Evolutionary conservation across 2,797 vertebrate species (phyloP), one percentile per base, ranked within the genome.

Genomic region (Oreochromis grahami): DNA sequence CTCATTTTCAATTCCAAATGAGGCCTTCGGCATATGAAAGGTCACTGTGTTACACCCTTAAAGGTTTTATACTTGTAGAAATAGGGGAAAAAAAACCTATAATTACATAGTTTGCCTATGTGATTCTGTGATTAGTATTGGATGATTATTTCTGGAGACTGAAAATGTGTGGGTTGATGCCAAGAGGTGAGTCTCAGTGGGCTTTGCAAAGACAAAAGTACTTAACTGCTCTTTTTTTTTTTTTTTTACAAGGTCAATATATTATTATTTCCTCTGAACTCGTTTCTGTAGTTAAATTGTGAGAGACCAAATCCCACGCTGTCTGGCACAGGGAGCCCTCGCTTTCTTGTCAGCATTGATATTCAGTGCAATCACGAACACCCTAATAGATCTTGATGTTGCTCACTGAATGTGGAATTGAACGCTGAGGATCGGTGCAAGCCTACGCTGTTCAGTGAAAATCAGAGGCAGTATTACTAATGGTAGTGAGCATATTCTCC

Each of bases 61-160:
- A 97, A 97, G 96, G 95, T 96, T 95, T 95, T 94, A 93, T 93
- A 96, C 95, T 97, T 94, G 96, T 96, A 97, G 88, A 92, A 95
- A 94, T 90, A 85, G 92, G 94, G 7, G 2, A 90, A 94, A 92
- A 96, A 96, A 95, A 86, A 32, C 29, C n/a, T 91, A 96, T 98
- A 98, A 98, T 98, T 97, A 97, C 97, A 96, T 97, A 96, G 96
- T 96, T 93, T 95, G 96, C 92, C 91, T 92, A 89, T 95, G 95
- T 96, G 95, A 96, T 97, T 97, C 96, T 97, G 95, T 97, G 96
- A 96, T 97, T 97, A 96, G 93, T 89, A 80, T 95, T 77, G 87
- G 94, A 93, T 97, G 97, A 97, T 96, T 95, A 93, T 96, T 95
- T 94, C 89, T 91, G 93, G 95, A 96, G 89, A 88, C 88, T 91